Evolutionary conservation across 2,113 vertebrate species (phyloP).

Genomic region (Camarhynchus parvulus): DNA sequence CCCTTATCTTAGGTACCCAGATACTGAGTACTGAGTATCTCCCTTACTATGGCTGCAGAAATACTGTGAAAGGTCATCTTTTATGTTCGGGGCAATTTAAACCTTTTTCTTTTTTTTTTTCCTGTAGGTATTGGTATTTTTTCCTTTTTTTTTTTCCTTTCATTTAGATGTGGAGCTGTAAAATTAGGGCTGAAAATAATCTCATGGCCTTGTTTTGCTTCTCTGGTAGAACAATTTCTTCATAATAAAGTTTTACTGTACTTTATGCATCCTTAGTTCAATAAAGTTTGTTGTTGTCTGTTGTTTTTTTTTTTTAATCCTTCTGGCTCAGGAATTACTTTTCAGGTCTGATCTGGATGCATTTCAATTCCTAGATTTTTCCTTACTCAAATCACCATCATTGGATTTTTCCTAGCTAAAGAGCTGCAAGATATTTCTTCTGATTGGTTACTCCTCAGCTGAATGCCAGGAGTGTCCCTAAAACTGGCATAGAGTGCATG

Average conservation of each 20-base stretch:
- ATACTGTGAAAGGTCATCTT: not conserved
- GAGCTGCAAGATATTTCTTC: not conserved
- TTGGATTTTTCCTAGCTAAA: constrained; percentile 21
- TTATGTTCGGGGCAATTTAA: not conserved
- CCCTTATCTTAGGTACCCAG: not conserved
- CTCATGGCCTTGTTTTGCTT: not conserved
- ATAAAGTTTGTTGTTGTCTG: not conserved
- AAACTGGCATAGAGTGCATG: not conserved
- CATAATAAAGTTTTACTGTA: not conserved
- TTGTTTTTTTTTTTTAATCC: not conserved
- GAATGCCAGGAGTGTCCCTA: not conserved
- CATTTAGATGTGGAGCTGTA: not conserved
- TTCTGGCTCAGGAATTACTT: not conserved
- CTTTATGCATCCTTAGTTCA: not conserved
- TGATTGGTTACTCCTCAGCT: not conserved
- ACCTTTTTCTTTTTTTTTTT: not conserved
- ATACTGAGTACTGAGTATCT: not conserved
- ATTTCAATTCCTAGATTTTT: not conserved
- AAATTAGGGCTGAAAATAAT: not conserved
- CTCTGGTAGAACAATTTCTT: not conserved
- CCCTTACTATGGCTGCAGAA: not conserved
- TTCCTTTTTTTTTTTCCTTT: not conserved
- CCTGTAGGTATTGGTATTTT: not conserved
- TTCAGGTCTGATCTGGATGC: not conserved
- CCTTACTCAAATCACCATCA: not conserved